Evolutionary conservation across 2,888 invertebrate species (phyloP).

Genomic region (Lampropteryx suffumata): DNA sequence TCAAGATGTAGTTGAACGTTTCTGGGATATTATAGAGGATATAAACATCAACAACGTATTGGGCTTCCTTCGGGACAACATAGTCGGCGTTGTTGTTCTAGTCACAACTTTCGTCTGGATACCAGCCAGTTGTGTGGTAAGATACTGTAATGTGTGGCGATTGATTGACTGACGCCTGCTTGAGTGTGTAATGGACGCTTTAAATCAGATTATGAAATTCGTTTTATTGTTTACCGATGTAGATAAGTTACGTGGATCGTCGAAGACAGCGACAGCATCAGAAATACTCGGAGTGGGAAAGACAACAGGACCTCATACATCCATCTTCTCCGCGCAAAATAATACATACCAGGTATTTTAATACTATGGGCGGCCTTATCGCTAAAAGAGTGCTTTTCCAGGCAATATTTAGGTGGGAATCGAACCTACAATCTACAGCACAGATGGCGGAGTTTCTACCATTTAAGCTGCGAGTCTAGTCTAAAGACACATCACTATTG

Average conservation of each 20-base stretch:
- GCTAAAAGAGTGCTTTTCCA: too few relatives aligned
- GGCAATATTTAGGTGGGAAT: too few relatives aligned
- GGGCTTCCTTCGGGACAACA: conserved; percentile 94
- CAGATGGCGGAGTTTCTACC: too few relatives aligned
- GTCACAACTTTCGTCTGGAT: conserved; percentile 97
- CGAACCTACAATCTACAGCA: too few relatives aligned
- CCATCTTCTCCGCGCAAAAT: conserved; percentile 88
- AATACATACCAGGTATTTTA: conserved; percentile 83
- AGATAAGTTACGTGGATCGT: conserved; percentile 91
- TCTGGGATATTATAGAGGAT: conserved; percentile 99
- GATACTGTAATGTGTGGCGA: too few relatives aligned
- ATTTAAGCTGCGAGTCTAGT: too few relatives aligned
- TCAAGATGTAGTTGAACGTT: conserved; percentile 96
- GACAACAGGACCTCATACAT: conserved; percentile 87
- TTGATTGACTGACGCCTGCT: too few relatives aligned
- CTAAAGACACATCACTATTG: too few relatives aligned
- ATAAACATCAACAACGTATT: conserved; percentile 96
- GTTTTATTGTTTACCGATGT: not conserved
- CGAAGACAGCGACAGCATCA: conserved; percentile 87
- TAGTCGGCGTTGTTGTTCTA: conserved; percentile 95
- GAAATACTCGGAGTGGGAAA: conserved; percentile 88
- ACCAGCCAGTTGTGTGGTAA: conserved; percentile 92
- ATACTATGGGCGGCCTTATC: too few relatives aligned
- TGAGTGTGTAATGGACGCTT: not conserved
- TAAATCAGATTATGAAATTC: not conserved